Conservation (phyloP, 2,888 invertebrate species). For the Eupithecia exiguata region DNA sequence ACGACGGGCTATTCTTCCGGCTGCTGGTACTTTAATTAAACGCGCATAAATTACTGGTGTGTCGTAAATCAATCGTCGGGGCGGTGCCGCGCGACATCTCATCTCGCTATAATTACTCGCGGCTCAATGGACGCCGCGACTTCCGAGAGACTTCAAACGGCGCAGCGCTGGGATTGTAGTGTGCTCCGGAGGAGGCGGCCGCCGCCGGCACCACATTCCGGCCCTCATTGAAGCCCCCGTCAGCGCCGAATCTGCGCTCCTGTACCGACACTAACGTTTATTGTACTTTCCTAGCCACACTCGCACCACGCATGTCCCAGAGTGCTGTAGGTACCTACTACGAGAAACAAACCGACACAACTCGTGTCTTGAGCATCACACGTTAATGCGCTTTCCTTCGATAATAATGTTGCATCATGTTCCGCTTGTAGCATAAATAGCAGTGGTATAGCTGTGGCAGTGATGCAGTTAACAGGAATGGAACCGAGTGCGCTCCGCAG, state of each 20-base stretch:
- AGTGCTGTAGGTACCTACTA: not conserved
- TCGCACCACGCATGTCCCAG: not conserved
- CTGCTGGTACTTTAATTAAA: constrained; percentile 79
- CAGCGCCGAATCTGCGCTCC: not conserved
- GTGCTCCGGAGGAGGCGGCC: constrained; percentile 35
- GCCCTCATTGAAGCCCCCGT: not conserved
- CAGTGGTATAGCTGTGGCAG: constrained; percentile 12
- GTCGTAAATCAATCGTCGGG: constrained; percentile 73
- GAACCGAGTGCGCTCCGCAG: not conserved
- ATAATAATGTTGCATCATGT: constrained; percentile 27
- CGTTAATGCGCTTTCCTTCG: constrained; percentile 25
- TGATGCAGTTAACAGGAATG: constrained; percentile 25
- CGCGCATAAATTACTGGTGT: constrained; percentile 69
- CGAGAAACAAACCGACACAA: constrained; percentile 15
- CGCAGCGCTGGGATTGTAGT: constrained; percentile 58
- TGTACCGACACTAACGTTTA: not conserved
- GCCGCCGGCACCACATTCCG: not conserved
- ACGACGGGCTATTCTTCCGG: constrained; percentile 61
- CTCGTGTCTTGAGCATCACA: no score
- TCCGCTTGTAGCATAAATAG: constrained; percentile 28
- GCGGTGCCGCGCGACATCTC: constrained; percentile 43
- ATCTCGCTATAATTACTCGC: constrained; percentile 51
- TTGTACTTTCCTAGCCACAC: not conserved
- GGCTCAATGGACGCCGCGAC: constrained; percentile 57
- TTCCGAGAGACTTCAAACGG: constrained; percentile 55